Evolutionary conservation across 1,140 invertebrate species (phyloP).

Genomic region (Acromyrmex heyeri): DNA sequence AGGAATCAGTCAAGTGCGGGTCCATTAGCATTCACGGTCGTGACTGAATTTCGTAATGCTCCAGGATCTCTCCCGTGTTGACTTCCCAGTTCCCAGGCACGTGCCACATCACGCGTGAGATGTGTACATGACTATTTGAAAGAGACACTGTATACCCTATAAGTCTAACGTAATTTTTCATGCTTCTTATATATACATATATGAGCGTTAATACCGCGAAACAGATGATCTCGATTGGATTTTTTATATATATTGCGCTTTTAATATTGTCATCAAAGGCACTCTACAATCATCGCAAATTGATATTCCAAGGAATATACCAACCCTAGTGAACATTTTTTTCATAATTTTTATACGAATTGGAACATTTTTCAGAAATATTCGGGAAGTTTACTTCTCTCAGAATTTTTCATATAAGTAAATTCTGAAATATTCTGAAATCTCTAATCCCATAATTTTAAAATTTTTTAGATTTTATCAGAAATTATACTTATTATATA

Average conservation of each 20-base stretch:
- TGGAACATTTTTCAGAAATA: too few relatives aligned
- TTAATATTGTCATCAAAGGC: background rate
- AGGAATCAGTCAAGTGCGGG: slow-evolving; percentile 21
- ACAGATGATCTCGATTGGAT: background rate
- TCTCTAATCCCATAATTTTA: too few relatives aligned
- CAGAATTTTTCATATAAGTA: too few relatives aligned
- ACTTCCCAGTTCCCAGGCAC: slow-evolving; percentile 77
- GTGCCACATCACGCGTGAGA: slow-evolving; percentile 74
- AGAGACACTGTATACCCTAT: slow-evolving; percentile 40
- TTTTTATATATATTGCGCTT: background rate
- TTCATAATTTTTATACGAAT: too few relatives aligned
- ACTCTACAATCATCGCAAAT: background rate
- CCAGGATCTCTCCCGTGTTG: slow-evolving; percentile 47
- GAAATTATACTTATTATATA: too few relatives aligned
- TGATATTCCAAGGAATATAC: background rate
- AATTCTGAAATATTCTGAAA: too few relatives aligned
- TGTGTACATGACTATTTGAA: slow-evolving; percentile 65
- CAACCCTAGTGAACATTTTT: too few relatives aligned
- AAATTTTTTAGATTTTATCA: too few relatives aligned
- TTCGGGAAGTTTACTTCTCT: too few relatives aligned
- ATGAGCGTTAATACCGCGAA: background rate
- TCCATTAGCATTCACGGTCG: slow-evolving; percentile 76
- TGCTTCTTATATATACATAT: background rate
- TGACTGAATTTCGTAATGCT: slow-evolving; percentile 75
- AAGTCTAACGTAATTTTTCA: slow-evolving; percentile 37